Conservation (phyloP, 2,888 invertebrate genomes). For the Tortrix viridana region DNA sequence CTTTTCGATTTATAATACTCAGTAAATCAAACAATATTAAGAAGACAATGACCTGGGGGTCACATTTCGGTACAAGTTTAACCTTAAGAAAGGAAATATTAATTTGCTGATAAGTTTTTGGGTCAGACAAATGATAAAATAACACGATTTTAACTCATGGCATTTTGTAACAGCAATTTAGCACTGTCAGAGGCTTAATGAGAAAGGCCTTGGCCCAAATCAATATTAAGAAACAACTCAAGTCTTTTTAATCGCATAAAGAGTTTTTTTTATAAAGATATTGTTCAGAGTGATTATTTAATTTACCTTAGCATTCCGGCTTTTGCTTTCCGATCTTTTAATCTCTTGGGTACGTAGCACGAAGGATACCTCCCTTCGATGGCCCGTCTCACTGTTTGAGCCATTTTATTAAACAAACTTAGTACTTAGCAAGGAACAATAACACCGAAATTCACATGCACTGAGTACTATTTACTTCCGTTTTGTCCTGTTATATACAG, state of each 20-base stretch:
- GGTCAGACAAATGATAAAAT: conserved; percentile 26
- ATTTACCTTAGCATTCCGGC: conserved; percentile 84
- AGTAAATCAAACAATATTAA: not conserved
- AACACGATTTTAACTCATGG: conserved; percentile 12
- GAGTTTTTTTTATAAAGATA: not conserved
- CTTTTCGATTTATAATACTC: no score
- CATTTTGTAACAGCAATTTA: conserved; percentile 9
- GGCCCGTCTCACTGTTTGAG: conserved; percentile 88
- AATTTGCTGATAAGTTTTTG: conserved; percentile 7
- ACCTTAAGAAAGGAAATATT: not conserved
- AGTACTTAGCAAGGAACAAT: conserved; percentile 49
- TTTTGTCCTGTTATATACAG: conserved; percentile 79
- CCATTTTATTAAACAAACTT: conserved; percentile 82
- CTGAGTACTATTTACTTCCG: conserved; percentile 76
- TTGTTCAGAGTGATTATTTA: conserved; percentile 17
- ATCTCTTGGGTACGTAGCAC: conserved; percentile 88
- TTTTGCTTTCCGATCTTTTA: conserved; percentile 89
- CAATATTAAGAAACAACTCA: not conserved
- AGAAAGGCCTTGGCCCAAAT: conserved; percentile 19
- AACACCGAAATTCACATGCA: conserved; percentile 62
- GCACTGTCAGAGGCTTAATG: conserved; percentile 1
- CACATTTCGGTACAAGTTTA: not conserved
- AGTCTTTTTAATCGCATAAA: not conserved
- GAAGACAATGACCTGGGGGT: not conserved
- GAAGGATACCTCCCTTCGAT: conserved; percentile 90